Evolutionary conservation across 2,888 invertebrate species (phyloP), one percentile per base, ranked within the genome.

Genomic region (Allophyes oxyacanthae): DNA sequence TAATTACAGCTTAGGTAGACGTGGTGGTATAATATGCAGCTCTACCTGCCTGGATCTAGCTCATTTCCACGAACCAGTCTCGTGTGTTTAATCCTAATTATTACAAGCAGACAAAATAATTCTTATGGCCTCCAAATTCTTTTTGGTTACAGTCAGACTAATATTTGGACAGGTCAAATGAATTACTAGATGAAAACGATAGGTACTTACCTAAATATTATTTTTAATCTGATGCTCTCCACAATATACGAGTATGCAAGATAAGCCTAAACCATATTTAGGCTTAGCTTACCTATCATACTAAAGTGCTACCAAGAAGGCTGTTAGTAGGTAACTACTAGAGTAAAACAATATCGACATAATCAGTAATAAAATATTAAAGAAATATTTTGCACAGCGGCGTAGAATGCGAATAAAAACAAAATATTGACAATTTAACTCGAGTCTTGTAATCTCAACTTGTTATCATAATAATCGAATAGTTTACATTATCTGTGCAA

Each of bases 401-500:
- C 26, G 25, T 37, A 50, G 45, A 37, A 42, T 38, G 49, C 32
- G 13, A 13, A 60, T 37, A 46, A 57, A 15, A 44, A 52, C 45
- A 37, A 59, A 59, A 56, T 69, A 73, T 68, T 64, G 59, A 58
- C 65, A 67, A 73, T 73, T 75, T 67, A 60, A 68, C 55, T 64
- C 40, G 45, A 72, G 41, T 50, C 41, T 54, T 61, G 70, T 69
- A 79, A 83, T 77, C 65, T 65, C 59, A 72, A 67, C 64, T 75
- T 83, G 78, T 85, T 84, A 86, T 84, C 79, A 85, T 81, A 86
- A 86, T 79, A 81, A 73, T 64, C 42, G 52, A 62, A 71, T 63
- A 75, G 86, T 86, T 88, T 86, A 87, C 83, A 81, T 84, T 83
- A 86, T 71, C 75, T 76, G 40, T 46, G 73, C 71, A 76, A 82